Percentiles rank a stretch among this genome's conserved stretches.
Conservation (phyloP, 2,888 invertebrate genomes). For the Lacanobia oleracea region DNA sequence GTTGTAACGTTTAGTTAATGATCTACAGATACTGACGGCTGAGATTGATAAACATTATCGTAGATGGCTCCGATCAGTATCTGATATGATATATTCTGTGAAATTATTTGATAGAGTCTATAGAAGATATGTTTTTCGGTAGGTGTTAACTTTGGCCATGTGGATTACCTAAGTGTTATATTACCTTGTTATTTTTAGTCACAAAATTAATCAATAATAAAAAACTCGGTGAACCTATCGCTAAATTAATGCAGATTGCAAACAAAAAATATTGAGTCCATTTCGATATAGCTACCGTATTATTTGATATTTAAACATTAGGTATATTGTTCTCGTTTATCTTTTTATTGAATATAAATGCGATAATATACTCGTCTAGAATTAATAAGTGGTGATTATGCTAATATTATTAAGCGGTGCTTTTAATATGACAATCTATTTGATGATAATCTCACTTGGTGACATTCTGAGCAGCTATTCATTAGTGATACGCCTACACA, state of each 20-base stretch:
- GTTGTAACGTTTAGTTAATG: constrained; percentile 59
- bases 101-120: constrained; percentile 13
- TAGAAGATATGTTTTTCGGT: background rate
- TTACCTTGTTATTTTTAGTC: background rate
- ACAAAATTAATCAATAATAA: background rate
- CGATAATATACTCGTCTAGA: constrained; percentile 28
- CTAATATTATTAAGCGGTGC: constrained; percentile 37
- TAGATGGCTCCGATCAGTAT: constrained; percentile 42
- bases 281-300: constrained; percentile 36
- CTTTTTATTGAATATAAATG: constrained; percentile 44
- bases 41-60: constrained; percentile 59
- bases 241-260: constrained; percentile 15
- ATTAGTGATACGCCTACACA: constrained; percentile 20
- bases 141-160: background rate
- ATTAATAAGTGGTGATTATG: constrained; percentile 46
- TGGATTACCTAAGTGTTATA: background rate
- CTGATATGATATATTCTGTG: constrained; percentile 27
- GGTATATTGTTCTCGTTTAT: constrained; percentile 39
- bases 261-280: constrained; percentile 15
- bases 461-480: constrained; percentile 28
- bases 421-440: constrained; percentile 39
- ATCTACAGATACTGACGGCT: constrained; percentile 51
- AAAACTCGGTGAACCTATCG: background rate
- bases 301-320: constrained; percentile 38
- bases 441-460: constrained; percentile 37